These are phyloP conservation scores for Cassiopea andromeda DNA, from an alignment of 30 jellyfish, hydroid and myxozoan species.

Conservation along the genomic window DNA sequence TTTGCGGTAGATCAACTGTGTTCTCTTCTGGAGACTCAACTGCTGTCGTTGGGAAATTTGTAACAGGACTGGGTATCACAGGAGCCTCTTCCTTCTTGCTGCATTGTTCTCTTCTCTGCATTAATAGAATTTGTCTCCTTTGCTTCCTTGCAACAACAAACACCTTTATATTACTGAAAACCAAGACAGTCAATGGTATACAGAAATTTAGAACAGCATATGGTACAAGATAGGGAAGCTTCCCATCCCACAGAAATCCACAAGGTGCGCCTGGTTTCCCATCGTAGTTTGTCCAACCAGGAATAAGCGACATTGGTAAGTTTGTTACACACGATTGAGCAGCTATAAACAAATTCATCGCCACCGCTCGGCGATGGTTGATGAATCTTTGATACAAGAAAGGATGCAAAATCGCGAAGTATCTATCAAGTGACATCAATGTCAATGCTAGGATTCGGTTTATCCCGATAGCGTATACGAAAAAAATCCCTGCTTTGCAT, in stretches of 20 bases:
- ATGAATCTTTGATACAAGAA: neutral
- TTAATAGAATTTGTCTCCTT: conserved; percentile 3
- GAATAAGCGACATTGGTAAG: conserved; percentile 44
- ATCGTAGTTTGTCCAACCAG: conserved; percentile 65
- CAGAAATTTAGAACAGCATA: conserved; percentile 26
- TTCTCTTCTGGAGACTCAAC: neutral
- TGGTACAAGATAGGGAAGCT: conserved; percentile 16
- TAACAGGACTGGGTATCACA: neutral
- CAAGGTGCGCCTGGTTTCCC: conserved; percentile 71
- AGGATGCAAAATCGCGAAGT: conserved; percentile 63
- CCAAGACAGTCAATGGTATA: conserved; percentile 28
- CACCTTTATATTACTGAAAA: conserved; percentile 27
- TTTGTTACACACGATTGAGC: conserved; percentile 40
- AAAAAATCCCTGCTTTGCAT: conserved; percentile 40
- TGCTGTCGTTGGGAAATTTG: neutral
- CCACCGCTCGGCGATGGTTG: neutral
- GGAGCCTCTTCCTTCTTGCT: neutral
- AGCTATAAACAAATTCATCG: neutral
- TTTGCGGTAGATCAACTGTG: neutral
- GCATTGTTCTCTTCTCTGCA: neutral
- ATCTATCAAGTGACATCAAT: conserved; percentile 55
- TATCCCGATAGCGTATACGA: conserved; percentile 39
- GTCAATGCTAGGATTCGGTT: conserved; percentile 48
- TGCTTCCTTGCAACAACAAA: conserved; percentile 53
- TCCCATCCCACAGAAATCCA: conserved; percentile 64